Evolutionary conservation across 2,113 vertebrate species (phyloP).

Genomic region (Gracilinanus agilis): DNA sequence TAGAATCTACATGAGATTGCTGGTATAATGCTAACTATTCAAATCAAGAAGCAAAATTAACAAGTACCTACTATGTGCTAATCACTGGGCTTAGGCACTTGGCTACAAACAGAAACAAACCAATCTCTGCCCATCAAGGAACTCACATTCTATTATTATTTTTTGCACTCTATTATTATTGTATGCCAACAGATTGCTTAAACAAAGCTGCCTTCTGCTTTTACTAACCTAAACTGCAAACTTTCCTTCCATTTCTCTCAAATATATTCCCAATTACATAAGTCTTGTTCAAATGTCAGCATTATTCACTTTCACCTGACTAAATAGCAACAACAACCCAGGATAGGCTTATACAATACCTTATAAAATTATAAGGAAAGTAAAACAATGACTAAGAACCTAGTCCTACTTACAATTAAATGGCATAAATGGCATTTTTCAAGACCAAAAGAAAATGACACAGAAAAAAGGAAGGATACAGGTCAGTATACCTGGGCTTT

Average conservation of each 20-base stretch:
- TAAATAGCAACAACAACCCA: constrained; percentile 1
- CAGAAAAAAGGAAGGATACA: constrained; percentile 26
- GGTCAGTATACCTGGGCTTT: constrained; percentile 46
- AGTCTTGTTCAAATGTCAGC: constrained; percentile 33
- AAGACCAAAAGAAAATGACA: constrained; percentile 20
- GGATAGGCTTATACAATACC: neutral
- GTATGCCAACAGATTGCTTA: neutral
- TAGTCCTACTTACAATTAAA: neutral
- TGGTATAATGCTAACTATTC: constrained; percentile 1
- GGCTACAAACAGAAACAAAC: neutral
- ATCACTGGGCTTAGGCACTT: neutral
- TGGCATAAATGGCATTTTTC: constrained; percentile 37
- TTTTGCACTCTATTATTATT: neutral
- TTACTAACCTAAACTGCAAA: neutral
- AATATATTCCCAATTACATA: neutral
- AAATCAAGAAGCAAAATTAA: neutral
- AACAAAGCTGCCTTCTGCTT: neutral
- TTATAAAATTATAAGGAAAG: constrained; percentile 3
- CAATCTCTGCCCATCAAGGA: neutral
- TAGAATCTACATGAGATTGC: neutral
- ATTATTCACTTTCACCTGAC: constrained; percentile 28
- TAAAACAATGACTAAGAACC: constrained; percentile 25
- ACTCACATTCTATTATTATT: constrained; percentile 16
- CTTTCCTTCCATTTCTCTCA: constrained; percentile 23
- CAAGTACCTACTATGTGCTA: neutral